Percentiles rank a stretch among this genome's conserved stretches.
Evolutionary conservation across 30 jellyfish, hydroid and myxozoan species (phyloP).

Genomic region (Aurelia coerulea): DNA sequence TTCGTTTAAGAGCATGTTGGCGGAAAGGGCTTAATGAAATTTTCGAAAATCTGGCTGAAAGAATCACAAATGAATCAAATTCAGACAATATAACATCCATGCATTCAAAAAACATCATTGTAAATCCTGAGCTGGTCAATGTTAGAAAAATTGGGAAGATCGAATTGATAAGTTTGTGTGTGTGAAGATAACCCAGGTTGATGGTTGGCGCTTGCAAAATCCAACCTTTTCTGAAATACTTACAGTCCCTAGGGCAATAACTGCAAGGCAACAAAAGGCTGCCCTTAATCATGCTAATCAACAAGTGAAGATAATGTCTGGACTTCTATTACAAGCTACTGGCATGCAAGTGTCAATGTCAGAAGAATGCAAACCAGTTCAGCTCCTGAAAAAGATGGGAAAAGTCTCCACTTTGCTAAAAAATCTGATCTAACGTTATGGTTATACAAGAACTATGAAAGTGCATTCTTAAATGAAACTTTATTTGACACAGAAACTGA

Average conservation of each 20-base stretch:
- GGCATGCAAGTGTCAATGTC: slow-evolving; percentile 9
- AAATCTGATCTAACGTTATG: slow-evolving; percentile 2
- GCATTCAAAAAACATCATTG: no score
- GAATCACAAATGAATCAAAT: no score
- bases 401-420: neutral
- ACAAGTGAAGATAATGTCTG: neutral
- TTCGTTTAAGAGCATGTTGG: no score
- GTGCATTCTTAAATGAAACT: slow-evolving; percentile 9
- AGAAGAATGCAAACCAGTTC: neutral
- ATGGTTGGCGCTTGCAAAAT: slow-evolving; percentile 6
- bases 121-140: no score
- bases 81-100: no score
- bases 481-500: neutral
- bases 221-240: slow-evolving; percentile 17
- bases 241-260: slow-evolving; percentile 5
- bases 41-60: no score
- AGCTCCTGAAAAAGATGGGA: slow-evolving; percentile 9
- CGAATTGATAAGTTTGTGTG: slow-evolving; percentile 8
- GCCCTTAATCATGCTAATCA: slow-evolving; percentile 20
- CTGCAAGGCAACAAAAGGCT: slow-evolving; percentile 13
- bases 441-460: neutral
- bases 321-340: neutral
- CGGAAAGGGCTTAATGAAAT: no score
- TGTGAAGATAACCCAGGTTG: neutral
- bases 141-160: no score